These are phyloP conservation scores for Mormyrops boulengeri DNA, from an alignment of 2,797 vertebrate genomes.

Conservation along the genomic window DNA sequence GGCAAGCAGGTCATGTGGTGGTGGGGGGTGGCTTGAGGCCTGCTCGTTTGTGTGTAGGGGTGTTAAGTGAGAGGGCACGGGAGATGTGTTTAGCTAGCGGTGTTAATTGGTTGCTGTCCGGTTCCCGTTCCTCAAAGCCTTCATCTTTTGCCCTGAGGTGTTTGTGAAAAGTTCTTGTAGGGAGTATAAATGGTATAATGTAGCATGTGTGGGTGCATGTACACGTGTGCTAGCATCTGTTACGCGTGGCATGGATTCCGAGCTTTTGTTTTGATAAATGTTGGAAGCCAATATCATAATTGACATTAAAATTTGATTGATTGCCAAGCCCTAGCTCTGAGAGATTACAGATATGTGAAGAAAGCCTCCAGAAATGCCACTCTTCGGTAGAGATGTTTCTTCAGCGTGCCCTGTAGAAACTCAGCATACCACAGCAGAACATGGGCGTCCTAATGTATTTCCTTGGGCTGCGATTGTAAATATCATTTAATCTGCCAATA, in stretches of 20 bases:
- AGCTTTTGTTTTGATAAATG: neutral
- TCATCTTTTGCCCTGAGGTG: neutral
- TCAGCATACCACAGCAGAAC: neutral
- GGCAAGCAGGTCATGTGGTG: neutral
- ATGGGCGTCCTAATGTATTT: neutral
- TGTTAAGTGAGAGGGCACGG: neutral
- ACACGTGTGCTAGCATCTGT: neutral
- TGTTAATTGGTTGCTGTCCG: neutral
- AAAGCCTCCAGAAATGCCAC: neutral
- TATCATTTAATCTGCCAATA: neutral
- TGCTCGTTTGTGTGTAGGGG: neutral
- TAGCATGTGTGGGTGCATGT: neutral
- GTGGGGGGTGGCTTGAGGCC: neutral
- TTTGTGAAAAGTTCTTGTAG: neutral
- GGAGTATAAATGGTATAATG: neutral
- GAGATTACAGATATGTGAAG: neutral
- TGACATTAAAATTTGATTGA: neutral
- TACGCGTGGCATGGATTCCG: neutral
- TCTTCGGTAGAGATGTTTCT: conserved; percentile 4
- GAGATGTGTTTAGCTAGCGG: neutral
- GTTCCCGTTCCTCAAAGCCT: neutral
- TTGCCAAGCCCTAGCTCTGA: neutral
- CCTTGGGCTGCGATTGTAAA: neutral
- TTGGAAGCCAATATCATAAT: neutral
- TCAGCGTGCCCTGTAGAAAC: conserved; percentile 11